phyloP scores from a whole-genome alignment of 2,113 vertebrate species.

The Nyctereutes procyonoides region DNA sequence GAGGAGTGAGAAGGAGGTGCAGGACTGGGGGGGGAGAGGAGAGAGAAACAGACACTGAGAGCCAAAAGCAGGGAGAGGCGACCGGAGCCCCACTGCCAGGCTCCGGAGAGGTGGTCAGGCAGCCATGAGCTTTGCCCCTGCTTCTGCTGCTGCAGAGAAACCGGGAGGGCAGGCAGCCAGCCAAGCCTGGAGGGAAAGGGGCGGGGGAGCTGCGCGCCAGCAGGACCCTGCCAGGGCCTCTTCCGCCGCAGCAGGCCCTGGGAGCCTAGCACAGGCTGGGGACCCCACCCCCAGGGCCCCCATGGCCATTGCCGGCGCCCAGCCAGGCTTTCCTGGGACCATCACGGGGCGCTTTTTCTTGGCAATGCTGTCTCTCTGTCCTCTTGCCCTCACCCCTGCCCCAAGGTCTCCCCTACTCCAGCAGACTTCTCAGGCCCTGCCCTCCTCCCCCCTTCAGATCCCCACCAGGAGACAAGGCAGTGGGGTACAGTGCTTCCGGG shows the following conservation, averaged over 20 bases:
- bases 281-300: neutral
- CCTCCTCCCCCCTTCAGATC: neutral
- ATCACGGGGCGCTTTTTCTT: neutral
- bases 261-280: neutral
- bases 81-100: neutral
- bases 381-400: neutral
- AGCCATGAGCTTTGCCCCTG: neutral
- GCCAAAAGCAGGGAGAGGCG: neutral
- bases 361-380: neutral
- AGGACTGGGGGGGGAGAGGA: neutral
- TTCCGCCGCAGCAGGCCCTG: neutral
- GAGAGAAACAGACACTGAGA: neutral
- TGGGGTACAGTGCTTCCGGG: neutral
- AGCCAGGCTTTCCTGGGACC: neutral
- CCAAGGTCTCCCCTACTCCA: neutral
- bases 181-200: slow-evolving; percentile 4
- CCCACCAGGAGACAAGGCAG: neutral
- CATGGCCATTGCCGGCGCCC: fast-evolving
- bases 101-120: neutral
- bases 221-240: slow-evolving; percentile 32
- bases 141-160: slow-evolving; percentile 59
- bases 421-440: neutral
- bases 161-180: slow-evolving; percentile 62
- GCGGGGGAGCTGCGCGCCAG: neutral
- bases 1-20: neutral